Conservation (phyloP, 2,113 vertebrate species). For the Carlito syrichta region DNA sequence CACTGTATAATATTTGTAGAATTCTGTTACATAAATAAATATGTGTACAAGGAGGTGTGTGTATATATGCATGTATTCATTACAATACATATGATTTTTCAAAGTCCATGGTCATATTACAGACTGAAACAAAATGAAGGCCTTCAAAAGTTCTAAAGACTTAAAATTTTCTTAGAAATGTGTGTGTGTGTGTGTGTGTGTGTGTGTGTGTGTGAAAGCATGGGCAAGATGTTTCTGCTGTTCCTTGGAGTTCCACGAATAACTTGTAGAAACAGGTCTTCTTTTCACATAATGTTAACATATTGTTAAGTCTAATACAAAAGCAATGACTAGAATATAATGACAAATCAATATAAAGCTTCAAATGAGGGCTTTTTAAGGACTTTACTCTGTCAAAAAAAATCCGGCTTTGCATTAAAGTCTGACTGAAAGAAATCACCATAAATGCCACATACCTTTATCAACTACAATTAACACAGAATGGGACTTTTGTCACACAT, state of each 20-base stretch:
- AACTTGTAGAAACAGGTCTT: constrained; percentile 57
- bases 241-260: not conserved
- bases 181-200: not conserved
- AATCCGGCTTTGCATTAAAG: constrained; percentile 63
- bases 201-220: not conserved
- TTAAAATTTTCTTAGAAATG: not conserved
- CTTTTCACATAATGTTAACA: constrained; percentile 1
- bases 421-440: constrained; percentile 50
- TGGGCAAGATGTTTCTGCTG: not conserved
- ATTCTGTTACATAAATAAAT: not conserved
- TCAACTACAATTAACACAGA: constrained; percentile 50
- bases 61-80: not conserved
- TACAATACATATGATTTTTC: not conserved
- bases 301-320: constrained; percentile 56
- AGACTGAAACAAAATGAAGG: not conserved
- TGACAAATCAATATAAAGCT: constrained; percentile 45
- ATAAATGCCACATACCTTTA: constrained; percentile 38
- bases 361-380: constrained; percentile 61
- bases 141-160: not conserved
- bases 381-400: constrained; percentile 68
- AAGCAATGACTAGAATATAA: constrained; percentile 39
- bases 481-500: constrained; percentile 50
- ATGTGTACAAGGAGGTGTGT: no score
- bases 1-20: not conserved
- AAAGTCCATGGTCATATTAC: not conserved